Evolutionary conservation across 2,113 vertebrate genomes (phyloP), one percentile per base, ranked within the genome.

Genomic region (Menura novaehollandiae): DNA sequence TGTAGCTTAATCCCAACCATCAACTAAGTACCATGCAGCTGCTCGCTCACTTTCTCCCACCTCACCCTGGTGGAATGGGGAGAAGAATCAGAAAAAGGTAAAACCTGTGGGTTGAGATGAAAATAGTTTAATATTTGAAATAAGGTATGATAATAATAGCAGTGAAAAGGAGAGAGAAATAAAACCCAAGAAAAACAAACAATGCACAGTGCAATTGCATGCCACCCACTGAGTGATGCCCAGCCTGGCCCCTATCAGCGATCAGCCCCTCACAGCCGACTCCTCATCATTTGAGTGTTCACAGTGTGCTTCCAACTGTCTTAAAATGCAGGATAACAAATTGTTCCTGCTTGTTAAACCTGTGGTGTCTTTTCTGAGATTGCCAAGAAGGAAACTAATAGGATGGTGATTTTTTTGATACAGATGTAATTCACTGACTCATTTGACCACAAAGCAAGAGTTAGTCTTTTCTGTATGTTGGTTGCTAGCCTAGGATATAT

Each of bases 171-270:
- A 60, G 39, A 47, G 55, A 47, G 26, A 69, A 55, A 47, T 33
- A 47, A 55, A 76, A 55, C 12, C n/a, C 47, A 63, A 35, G 30
- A 43, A 55, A 75, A 69, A 33, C 30, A 60, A 75, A 83, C 8
- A 12, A 32, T 55, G 14, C 27, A 35, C 14, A 35, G 32, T 27
- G 24, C 47, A 41, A 13, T 41, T 90, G 26, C 47, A 69, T 17
- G 32, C 26, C 30, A 62, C 15, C 17, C 8, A 18, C 10, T 49
- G 88, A 76, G 14, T 69, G 56, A 69, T 55, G 55, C 6, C 28
- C 30, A 55, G 11, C 17, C 24, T 62, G n/a, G 26, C n/a, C 17
- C 15, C 8, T 10, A 32, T 47, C n/a, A 74, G 39, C 0, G 0
- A 30, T 75, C n/a, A 62, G 26, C 35, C 30, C n/a, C 15, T 82